A percentile compares a stretch with the other conserved stretches of the same genome.
These are phyloP conservation scores for Knipowitschia caucasica DNA, from an alignment of 2,797 vertebrate genomes.

Conservation along the genomic window DNA sequence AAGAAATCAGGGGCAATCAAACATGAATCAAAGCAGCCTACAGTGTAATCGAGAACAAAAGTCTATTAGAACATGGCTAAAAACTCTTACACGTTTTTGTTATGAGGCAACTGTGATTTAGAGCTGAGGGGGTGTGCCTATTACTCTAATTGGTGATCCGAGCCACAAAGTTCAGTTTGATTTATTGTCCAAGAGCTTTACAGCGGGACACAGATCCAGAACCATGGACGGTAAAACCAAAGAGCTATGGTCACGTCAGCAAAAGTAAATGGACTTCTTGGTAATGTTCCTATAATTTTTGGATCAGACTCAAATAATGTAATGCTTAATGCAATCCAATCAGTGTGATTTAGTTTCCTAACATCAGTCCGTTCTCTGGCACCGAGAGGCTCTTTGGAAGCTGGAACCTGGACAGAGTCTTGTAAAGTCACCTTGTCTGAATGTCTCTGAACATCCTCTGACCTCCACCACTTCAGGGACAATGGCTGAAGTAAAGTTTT, in stretches of 20 bases:
- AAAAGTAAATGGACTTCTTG: slow-evolving; percentile 1
- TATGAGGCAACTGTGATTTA: too few relatives aligned
- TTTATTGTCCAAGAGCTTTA: slow-evolving; percentile 1
- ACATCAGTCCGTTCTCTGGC: slow-evolving; percentile 16
- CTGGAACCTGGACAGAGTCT: too few relatives aligned
- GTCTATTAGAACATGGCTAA: too few relatives aligned
- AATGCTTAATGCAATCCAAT: too few relatives aligned
- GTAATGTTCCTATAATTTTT: not conserved
- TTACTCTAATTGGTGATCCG: not conserved
- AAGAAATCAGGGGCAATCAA: not conserved
- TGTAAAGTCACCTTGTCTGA: too few relatives aligned
- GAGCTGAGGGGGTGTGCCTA: too few relatives aligned
- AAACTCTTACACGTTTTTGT: too few relatives aligned
- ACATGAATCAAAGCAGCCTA: too few relatives aligned
- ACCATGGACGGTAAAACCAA: not conserved
- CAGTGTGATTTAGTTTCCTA: not conserved
- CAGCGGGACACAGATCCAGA: not conserved
- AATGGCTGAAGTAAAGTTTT: not conserved
- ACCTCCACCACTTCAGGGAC: slow-evolving; percentile 3
- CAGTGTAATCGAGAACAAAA: too few relatives aligned
- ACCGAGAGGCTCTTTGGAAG: slow-evolving; percentile 22
- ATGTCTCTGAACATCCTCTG: slow-evolving; percentile 13
- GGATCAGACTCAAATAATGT: not conserved
- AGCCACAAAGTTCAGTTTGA: not conserved
- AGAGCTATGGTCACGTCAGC: not conserved